phyloP scores from a whole-genome alignment of 2,113 vertebrate species.

The Cricetomys ansorgei region DNA sequence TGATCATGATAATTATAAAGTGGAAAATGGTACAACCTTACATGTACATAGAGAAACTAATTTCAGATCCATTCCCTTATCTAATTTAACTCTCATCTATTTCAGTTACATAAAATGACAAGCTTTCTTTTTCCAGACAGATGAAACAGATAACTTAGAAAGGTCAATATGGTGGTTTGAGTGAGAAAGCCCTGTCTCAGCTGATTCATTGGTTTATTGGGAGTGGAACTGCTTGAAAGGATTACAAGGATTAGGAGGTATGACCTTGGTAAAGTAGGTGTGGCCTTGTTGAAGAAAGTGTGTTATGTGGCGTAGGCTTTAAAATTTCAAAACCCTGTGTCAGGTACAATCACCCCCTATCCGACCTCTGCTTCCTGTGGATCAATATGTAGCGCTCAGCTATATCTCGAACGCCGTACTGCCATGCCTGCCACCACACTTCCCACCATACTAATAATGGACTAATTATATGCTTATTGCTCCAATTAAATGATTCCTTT shows the following conservation, averaged over 20 bases:
- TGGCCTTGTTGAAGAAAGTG: background rate
- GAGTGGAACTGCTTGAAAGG: background rate
- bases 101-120: background rate
- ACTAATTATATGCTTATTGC: no score
- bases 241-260: background rate
- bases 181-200: background rate
- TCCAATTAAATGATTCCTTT: background rate
- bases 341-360: background rate
- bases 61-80: background rate
- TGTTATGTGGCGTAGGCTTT: background rate
- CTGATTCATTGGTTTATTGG: background rate
- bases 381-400: background rate
- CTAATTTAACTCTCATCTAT: background rate
- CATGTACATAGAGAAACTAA: background rate
- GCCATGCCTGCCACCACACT: background rate
- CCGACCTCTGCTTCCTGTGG: background rate
- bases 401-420: background rate
- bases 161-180: background rate
- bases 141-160: slow-evolving; percentile 3
- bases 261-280: background rate
- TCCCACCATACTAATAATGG: background rate
- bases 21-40: background rate
- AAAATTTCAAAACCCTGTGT: background rate
- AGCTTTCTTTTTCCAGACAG: background rate
- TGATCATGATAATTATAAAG: background rate